Conservation (phyloP, 1,140 invertebrate genomes). For the Camponotus floridanus region DNA sequence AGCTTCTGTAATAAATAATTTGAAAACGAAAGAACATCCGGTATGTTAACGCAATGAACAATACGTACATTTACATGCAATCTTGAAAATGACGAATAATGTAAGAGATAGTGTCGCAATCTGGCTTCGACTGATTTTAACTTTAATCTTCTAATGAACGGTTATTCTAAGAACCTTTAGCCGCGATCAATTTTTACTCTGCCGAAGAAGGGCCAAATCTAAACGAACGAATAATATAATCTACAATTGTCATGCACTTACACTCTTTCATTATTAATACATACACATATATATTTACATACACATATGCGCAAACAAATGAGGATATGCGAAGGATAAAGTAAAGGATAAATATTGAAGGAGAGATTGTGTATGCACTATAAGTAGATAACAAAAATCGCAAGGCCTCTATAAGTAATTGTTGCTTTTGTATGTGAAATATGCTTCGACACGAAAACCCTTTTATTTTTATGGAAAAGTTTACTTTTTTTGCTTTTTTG, state of each 20-base stretch:
- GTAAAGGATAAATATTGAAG: conserved; percentile 76
- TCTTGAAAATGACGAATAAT: conserved; percentile 59
- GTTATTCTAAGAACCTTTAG: conserved; percentile 71
- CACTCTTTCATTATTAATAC: conserved; percentile 75
- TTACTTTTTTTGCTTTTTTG: conserved; percentile 69
- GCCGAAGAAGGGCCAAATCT: conserved; percentile 79
- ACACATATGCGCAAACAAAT: conserved; percentile 71
- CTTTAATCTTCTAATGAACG: conserved; percentile 73
- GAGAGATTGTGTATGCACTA: conserved; percentile 84
- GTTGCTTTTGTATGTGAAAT: conserved; percentile 85
- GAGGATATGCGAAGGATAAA: conserved; percentile 63
- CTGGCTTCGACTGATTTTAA: conserved; percentile 81
- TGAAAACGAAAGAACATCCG: background rate
- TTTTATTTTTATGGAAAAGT: conserved; percentile 73
- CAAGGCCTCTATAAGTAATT: conserved; percentile 83
- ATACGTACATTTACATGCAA: conserved; percentile 66
- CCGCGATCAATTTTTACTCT: conserved; percentile 80
- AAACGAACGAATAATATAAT: conserved; percentile 76
- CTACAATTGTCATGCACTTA: conserved; percentile 78
- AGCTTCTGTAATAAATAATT: background rate
- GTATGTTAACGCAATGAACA: background rate
- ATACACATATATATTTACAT: background rate
- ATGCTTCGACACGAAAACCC: conserved; percentile 79
- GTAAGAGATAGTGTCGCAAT: conserved; percentile 72
- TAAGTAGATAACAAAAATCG: conserved; percentile 80